Base-by-base conservation (phyloP, 2,797 vertebrate genomes). In the Sebastiscus albofasciatus region DNA sequence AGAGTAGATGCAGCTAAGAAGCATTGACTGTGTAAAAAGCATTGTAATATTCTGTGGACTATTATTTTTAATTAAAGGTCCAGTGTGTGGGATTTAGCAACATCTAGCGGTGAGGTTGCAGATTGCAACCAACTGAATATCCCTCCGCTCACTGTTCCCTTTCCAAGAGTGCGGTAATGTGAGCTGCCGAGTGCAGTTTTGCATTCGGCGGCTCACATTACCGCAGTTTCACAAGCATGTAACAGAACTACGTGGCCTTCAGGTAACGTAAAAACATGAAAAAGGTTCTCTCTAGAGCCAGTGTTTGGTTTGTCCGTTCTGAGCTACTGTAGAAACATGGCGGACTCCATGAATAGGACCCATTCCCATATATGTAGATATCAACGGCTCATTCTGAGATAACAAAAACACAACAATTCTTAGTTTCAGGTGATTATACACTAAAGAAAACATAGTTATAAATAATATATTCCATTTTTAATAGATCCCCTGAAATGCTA, bases 121-220 rank as follows among this genome's bases (percentile, higher is more conserved):
- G 26, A 59, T 29, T 59, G 26, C 58, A 59, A 29, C 27, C 58
- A 20, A 31, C 27, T 59, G 58, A 59, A 31, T 18, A 60, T 18
- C 58, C 0, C 26, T 4, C 2, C 22, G 7, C 24, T 58, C 13
- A 29, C 3, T 4, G 13, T 3, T 58, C 0, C 56, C 7, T 9
- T n/a, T n/a, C 49, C 49, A 11, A 12, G 10, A 55, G 9, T 5
- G 52, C n/a, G 13, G 11, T 58, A 27, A 42, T 0, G 39, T 42
- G 39, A 42, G 6, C 0, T 0, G 39, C 39, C 16, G 36, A 14
- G 6, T 4, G 24, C 9, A 0, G 52, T 49, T 49, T 49, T 49
- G 0, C 8, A 49, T 3, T 49, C 18, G 7, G 46, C 0, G n/a
- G n/a, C 52, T 54, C 16, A 8, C 9, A 2, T 5, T 22, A 54